Conservation (phyloP, 1,140 invertebrate genomes). For the Vollenhovia emeryi region DNA sequence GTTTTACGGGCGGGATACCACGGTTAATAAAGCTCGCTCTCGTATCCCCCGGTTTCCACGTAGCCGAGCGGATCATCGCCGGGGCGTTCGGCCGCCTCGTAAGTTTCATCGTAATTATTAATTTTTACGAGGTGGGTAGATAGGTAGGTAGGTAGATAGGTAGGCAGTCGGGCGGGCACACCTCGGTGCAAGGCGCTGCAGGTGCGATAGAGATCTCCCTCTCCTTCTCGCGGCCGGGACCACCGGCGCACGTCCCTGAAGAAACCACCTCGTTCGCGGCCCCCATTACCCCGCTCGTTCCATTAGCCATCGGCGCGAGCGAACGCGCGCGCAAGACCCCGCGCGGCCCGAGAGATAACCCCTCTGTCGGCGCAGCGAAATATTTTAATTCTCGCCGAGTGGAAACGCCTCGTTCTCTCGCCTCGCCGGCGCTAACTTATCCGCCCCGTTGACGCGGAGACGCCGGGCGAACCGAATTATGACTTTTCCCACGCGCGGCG, state of each 20-base stretch:
- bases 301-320: slow-evolving; percentile 74
- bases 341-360: slow-evolving; percentile 73
- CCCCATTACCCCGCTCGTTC: slow-evolving; percentile 66
- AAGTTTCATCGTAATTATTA: slow-evolving; percentile 80
- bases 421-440: slow-evolving; percentile 66
- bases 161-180: slow-evolving; percentile 40
- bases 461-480: slow-evolving; percentile 52
- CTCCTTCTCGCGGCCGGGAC: slow-evolving; percentile 64
- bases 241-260: slow-evolving; percentile 72
- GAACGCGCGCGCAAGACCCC: slow-evolving; percentile 68
- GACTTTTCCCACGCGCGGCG: slow-evolving; percentile 9
- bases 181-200: slow-evolving; percentile 70
- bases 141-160: slow-evolving; percentile 45
- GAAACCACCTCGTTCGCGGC: slow-evolving; percentile 63
- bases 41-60: slow-evolving; percentile 35
- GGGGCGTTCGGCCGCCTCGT: slow-evolving; percentile 53
- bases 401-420: slow-evolving; percentile 71
- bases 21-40: slow-evolving; percentile 65
- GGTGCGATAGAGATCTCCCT: slow-evolving; percentile 82
- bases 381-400: slow-evolving; percentile 76
- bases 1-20: slow-evolving; percentile 74
- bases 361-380: slow-evolving; percentile 76
- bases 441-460: slow-evolving; percentile 2
- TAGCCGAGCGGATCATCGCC: slow-evolving; percentile 60
- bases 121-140: slow-evolving; percentile 78